Evolutionary conservation across 2,797 vertebrate species (phyloP).

Genomic region (Eupleurogrammus muticus): DNA sequence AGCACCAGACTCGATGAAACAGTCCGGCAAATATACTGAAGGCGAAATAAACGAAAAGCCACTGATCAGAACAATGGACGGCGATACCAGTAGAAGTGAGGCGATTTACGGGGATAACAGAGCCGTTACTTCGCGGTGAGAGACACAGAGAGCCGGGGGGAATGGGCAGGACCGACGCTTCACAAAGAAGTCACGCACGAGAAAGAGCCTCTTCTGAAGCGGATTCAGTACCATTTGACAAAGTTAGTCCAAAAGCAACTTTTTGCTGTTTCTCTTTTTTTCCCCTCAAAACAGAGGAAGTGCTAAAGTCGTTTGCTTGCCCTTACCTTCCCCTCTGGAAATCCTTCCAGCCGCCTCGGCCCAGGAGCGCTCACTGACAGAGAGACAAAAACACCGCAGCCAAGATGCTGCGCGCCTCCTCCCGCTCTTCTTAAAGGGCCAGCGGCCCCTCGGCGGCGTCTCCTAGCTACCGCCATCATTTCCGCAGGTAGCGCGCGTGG

Average conservation of each 20-base stretch:
- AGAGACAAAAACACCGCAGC: slow-evolving; percentile 86
- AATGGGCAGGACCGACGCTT: slow-evolving; percentile 63
- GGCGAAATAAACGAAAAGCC: background rate
- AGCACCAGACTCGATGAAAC: slow-evolving; percentile 17
- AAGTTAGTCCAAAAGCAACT: background rate
- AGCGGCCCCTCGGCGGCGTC: slow-evolving; percentile 42
- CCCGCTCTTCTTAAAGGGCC: slow-evolving; percentile 84
- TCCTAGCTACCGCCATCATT: background rate
- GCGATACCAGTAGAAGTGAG: background rate
- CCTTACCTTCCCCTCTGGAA: slow-evolving; percentile 77
- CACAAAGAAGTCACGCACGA: slow-evolving; percentile 65
- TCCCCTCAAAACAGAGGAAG: background rate
- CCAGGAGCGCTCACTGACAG: slow-evolving; percentile 83
- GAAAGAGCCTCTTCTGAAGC: slow-evolving; percentile 11
- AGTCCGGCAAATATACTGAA: slow-evolving; percentile 3
- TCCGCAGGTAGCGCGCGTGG: too few species aligned
- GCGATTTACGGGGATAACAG: slow-evolving; percentile 30
- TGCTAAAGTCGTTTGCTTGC: slow-evolving; percentile 12
- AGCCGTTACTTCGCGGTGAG: slow-evolving; percentile 70
- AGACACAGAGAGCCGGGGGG: slow-evolving; percentile 39
- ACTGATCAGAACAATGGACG: background rate
- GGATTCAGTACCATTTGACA: slow-evolving; percentile 1
- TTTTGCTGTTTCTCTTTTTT: too few species aligned
- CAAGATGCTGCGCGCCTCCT: slow-evolving; percentile 67
- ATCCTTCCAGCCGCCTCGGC: slow-evolving; percentile 75